phyloP scores from a whole-genome alignment of 2,888 invertebrate species.

The Caenorhabditis zanzibari region DNA sequence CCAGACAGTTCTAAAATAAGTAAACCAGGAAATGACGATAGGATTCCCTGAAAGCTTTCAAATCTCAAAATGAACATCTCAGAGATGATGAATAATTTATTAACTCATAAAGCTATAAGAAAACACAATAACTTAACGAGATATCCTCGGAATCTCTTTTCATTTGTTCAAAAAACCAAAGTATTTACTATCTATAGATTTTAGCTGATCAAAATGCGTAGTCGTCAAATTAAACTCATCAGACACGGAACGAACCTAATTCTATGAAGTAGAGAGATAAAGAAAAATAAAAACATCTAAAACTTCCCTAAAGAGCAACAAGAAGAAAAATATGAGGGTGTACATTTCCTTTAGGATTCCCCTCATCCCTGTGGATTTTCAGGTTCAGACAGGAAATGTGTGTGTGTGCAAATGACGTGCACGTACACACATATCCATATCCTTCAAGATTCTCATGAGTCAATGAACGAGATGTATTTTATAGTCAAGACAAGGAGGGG shows the following conservation, averaged over 20 bases:
- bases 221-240: slow-evolving; percentile 12
- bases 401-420: slow-evolving; percentile 38
- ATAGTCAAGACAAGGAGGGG: neutral
- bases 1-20: neutral
- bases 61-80: neutral
- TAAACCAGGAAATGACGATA: neutral
- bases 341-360: neutral
- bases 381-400: slow-evolving; percentile 29
- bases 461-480: slow-evolving; percentile 18
- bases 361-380: neutral
- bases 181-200: neutral
- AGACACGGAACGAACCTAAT: slow-evolving; percentile 5
- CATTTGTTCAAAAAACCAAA: neutral
- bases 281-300: neutral
- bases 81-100: neutral
- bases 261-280: no score
- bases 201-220: neutral
- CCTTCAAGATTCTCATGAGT: slow-evolving; percentile 15
- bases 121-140: neutral
- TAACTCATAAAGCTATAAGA: neutral
- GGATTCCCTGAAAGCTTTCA: neutral
- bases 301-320: neutral
- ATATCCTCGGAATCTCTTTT: neutral
- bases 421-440: neutral
- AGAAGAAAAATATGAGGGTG: neutral